Conservation (phyloP, 2,113 vertebrate genomes). For the Alces alces region DNA sequence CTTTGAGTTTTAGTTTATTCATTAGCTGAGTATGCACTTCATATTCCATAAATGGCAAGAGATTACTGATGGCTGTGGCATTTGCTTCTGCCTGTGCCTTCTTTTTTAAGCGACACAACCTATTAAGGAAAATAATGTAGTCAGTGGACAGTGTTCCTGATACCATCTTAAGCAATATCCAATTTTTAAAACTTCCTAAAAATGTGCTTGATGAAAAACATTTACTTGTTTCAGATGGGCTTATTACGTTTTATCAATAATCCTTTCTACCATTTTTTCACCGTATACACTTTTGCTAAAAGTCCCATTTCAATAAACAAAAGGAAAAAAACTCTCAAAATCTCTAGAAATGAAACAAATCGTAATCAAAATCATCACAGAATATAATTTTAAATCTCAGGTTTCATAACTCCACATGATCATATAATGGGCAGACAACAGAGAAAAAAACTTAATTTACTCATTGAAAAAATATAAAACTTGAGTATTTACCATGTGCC, state of each 20-base stretch:
- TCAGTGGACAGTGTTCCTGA: neutral
- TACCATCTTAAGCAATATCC: neutral
- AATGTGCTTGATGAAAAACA: neutral
- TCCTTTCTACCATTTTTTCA: neutral
- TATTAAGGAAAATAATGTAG: constrained; percentile 65
- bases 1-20: constrained; percentile 97
- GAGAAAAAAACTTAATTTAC: neutral
- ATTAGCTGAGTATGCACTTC: constrained; percentile 98
- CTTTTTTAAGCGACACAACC: constrained; percentile 96
- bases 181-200: neutral
- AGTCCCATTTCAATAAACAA: neutral
- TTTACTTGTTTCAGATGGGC: neutral
- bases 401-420: neutral
- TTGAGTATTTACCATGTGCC: neutral
- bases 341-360: constrained; percentile 7
- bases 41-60: constrained; percentile 98
- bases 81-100: constrained; percentile 98
- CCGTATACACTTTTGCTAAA: neutral
- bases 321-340: neutral
- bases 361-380: neutral
- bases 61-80: constrained; percentile 93
- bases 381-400: neutral
- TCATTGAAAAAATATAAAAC: neutral
- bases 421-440: neutral
- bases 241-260: neutral